Conservation (phyloP, 2,888 invertebrate genomes). For the Watsonalla cultraria region DNA sequence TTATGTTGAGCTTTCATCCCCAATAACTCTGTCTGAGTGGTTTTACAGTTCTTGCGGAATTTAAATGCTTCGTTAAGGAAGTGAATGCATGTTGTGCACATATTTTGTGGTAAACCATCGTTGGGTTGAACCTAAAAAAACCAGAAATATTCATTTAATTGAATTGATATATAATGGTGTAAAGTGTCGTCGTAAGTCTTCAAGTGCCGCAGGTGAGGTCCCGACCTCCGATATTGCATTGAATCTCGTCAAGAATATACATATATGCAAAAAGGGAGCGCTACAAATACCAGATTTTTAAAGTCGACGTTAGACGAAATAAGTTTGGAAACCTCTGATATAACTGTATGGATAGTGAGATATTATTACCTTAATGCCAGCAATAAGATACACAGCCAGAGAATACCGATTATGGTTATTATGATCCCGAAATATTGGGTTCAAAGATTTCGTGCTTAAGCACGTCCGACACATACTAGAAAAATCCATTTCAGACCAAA, state of each 20-base stretch:
- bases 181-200: too few relatives aligned
- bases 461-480: slow-evolving; percentile 38
- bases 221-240: too few relatives aligned
- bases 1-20: slow-evolving; percentile 7
- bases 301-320: too few relatives aligned
- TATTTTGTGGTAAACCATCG: slow-evolving; percentile 44
- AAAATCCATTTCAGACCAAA: slow-evolving; percentile 27
- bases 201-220: too few relatives aligned
- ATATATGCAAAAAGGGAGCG: too few relatives aligned
- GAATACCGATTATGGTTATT: slow-evolving; percentile 18
- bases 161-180: background rate
- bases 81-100: slow-evolving; percentile 32
- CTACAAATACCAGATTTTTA: too few relatives aligned
- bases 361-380: slow-evolving; percentile 34
- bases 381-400: slow-evolving; percentile 21
- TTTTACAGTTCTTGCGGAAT: slow-evolving; percentile 39
- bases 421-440: slow-evolving; percentile 29
- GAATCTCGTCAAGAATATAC: too few relatives aligned
- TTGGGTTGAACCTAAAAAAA: slow-evolving; percentile 29
- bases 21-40: slow-evolving; percentile 25
- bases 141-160: too few relatives aligned
- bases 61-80: slow-evolving; percentile 23
- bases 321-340: too few relatives aligned
- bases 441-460: slow-evolving; percentile 20
- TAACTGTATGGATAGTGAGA: too few relatives aligned